phyloP scores from a whole-genome alignment of 92 coral and sea anemone species.

The Galaxea fascicularis region DNA sequence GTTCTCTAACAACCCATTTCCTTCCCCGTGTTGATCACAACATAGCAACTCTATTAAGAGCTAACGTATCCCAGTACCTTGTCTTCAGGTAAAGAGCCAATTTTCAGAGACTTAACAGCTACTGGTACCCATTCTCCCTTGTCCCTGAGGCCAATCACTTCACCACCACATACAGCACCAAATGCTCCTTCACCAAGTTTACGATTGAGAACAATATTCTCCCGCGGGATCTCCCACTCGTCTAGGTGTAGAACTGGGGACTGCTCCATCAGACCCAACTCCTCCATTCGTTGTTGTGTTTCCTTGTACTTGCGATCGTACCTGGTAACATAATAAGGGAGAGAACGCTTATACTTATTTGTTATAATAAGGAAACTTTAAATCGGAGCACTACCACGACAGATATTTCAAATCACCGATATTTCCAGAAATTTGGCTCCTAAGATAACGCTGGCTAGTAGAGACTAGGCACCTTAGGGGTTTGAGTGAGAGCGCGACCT shows the following conservation, averaged over 20 bases:
- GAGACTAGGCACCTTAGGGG: no score
- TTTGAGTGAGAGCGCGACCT: no score
- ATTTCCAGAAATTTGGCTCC: neutral
- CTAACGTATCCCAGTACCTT: slow-evolving; percentile 51
- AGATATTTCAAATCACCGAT: neutral
- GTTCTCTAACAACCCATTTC: no score
- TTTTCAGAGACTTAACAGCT: slow-evolving; percentile 86
- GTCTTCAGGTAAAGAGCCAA: slow-evolving; percentile 87
- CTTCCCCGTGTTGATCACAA: no score
- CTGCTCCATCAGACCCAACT: slow-evolving; percentile 85
- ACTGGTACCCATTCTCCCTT: slow-evolving; percentile 89
- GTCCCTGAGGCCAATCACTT: slow-evolving; percentile 69
- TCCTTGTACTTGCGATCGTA: slow-evolving; percentile 84
- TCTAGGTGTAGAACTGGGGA: slow-evolving; percentile 83
- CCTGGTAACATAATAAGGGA: slow-evolving; percentile 47
- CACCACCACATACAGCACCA: slow-evolving; percentile 93
- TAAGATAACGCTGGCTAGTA: neutral
- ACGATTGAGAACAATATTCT: slow-evolving; percentile 79
- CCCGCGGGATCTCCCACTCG: slow-evolving; percentile 91
- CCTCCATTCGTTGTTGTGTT: slow-evolving; percentile 88
- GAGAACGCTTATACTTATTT: no score
- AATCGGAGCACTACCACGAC: neutral
- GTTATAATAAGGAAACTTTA: neutral
- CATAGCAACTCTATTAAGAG: neutral
- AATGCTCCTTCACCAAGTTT: slow-evolving; percentile 94